phyloP scores from a whole-genome alignment of 1,140 invertebrate genomes.

The Metaphire vulgaris region DNA sequence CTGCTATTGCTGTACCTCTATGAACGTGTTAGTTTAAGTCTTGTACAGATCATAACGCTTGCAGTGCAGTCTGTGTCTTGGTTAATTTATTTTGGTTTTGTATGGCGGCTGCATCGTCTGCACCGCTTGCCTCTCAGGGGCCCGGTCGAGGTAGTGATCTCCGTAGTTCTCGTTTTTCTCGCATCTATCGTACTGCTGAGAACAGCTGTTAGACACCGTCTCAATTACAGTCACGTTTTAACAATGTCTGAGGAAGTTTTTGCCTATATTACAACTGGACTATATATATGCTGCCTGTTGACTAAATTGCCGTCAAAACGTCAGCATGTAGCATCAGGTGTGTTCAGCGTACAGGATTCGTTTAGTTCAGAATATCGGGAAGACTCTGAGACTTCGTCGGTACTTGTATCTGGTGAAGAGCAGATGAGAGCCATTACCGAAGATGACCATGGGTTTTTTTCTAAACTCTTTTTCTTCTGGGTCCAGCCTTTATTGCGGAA shows the following conservation, averaged over 20 bases:
- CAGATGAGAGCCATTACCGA: conserved; percentile 54
- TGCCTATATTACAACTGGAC: conserved; percentile 35
- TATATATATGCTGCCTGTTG: conserved; percentile 43
- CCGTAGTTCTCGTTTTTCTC: conserved; percentile 62
- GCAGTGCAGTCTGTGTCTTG: conserved; percentile 66
- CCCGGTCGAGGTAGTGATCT: conserved; percentile 60
- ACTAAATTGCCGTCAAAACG: conserved; percentile 39
- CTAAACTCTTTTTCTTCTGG: conserved; percentile 78
- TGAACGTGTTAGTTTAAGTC: conserved; percentile 42
- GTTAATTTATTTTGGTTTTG: conserved; percentile 70
- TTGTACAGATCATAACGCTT: conserved; percentile 64
- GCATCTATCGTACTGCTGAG: conserved; percentile 53
- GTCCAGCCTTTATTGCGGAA: conserved; percentile 76
- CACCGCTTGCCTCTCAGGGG: conserved; percentile 62
- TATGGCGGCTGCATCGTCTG: conserved; percentile 60
- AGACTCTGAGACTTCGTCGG: conserved; percentile 10
- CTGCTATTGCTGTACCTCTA: conserved; percentile 36
- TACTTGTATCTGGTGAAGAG: neutral
- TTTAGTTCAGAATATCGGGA: conserved; percentile 51
- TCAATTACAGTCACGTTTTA: conserved; percentile 45
- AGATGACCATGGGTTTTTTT: conserved; percentile 64
- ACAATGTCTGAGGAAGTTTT: conserved; percentile 54
- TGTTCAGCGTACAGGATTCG: conserved; percentile 44
- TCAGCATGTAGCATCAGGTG: conserved; percentile 38
- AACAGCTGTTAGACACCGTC: conserved; percentile 37